A percentile compares a stretch with the other conserved stretches of the same genome.
phyloP scores from a whole-genome alignment of 2,888 invertebrate species.

The Thecocarcelia acutangulata region DNA sequence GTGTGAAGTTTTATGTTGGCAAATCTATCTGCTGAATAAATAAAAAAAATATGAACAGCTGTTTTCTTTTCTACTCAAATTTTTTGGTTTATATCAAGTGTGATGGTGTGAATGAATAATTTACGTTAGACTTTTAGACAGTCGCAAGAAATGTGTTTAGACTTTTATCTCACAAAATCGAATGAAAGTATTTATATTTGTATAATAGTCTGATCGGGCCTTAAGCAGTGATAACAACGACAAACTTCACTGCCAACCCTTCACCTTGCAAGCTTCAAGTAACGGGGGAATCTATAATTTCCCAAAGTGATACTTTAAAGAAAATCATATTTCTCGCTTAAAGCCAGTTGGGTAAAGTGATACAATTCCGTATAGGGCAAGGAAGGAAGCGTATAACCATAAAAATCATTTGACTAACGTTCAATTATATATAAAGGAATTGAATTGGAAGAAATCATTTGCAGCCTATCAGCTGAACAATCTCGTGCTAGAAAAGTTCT shows the following conservation, averaged over 20 bases:
- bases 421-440: slow-evolving; percentile 82
- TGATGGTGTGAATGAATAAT: too few relatives aligned
- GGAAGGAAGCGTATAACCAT: slow-evolving; percentile 83
- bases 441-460: slow-evolving; percentile 81
- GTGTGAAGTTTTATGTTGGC: too few relatives aligned
- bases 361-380: slow-evolving; percentile 79
- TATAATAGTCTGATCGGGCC: too few relatives aligned
- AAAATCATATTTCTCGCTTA: slow-evolving; percentile 80
- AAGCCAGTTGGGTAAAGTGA: slow-evolving; percentile 81
- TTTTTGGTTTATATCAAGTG: too few relatives aligned
- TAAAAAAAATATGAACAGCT: too few relatives aligned
- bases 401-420: slow-evolving; percentile 71
- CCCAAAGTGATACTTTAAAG: slow-evolving; percentile 81
- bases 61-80: too few relatives aligned
- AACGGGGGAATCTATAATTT: slow-evolving; percentile 84
- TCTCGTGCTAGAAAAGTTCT: slow-evolving; percentile 83
- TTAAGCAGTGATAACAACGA: slow-evolving; percentile 84
- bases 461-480: background rate
- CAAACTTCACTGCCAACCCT: slow-evolving; percentile 84
- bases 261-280: slow-evolving; percentile 85
- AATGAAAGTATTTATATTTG: too few relatives aligned
- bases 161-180: too few relatives aligned
- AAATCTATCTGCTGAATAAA: too few relatives aligned
- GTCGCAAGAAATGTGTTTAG: too few relatives aligned
- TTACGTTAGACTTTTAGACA: too few relatives aligned